Evolutionary conservation across 1,140 invertebrate genomes (phyloP), one percentile per base, ranked within the genome.

Genomic region (Trissolcus basalis): DNA sequence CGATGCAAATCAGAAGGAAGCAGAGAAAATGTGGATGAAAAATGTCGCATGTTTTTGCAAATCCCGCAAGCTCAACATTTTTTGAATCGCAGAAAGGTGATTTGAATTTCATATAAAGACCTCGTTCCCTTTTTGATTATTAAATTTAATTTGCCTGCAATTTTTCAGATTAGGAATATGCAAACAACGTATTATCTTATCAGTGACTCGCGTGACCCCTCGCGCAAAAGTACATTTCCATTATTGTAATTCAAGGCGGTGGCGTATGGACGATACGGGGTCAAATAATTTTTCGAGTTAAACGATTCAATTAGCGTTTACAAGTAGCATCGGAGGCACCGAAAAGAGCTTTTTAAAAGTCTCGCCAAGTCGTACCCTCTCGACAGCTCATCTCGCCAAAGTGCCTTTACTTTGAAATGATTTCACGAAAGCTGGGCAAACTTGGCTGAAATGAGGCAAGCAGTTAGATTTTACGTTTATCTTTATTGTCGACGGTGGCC

Each of bases 401-500:
- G 75, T 82, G 75, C 79, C 69, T 79, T 68, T 65, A 73, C 63
- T 73, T 70, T n/a, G 64, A 77, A 73, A 73, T 73, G 73, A 77
- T 80, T 71, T 78, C 51, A 56, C 69, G 69, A 55, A 77, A 74
- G 68, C 59, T 27, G 19, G 33, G 67, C 41, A 43, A 72, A 60
- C 47, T 45, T 71, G 61, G 45, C 14, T 67, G 45, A 64, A 78
- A 70, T 68, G 60, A 76, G 55, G 47, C 67, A 63, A 55, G 69
- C 75, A 79, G 82, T 86, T 85, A 83, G 81, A 85, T 84, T 86
- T 86, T 85, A 85, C 70, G 82, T 84, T 82, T 82, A 86, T 82
- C 80, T 80, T 82, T 80, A 82, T 81, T 58, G 69, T 63, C 59
- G 56, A 13, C 44, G 32, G 61, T 63, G 74, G 72, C 63, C 58